Evolutionary conservation across 2,888 invertebrate species (phyloP).

Genomic region (Brachynemurus nebulosus): DNA sequence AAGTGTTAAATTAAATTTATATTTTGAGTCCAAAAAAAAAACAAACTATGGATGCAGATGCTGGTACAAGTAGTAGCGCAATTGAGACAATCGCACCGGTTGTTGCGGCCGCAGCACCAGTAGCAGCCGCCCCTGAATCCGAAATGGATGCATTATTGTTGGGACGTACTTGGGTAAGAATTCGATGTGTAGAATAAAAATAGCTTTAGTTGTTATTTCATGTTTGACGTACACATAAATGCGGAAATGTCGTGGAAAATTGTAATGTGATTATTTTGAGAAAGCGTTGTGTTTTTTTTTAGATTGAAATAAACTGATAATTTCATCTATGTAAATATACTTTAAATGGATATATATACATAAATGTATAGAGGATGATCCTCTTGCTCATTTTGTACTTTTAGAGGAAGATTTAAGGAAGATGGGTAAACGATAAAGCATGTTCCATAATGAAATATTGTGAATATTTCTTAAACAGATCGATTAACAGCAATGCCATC

Average conservation of each 20-base stretch:
- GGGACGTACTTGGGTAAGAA: conserved; percentile 63
- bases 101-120: conserved; percentile 28
- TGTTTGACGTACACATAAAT: neutral
- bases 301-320: neutral
- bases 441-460: too few species aligned
- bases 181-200: too few species aligned
- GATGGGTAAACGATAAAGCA: too few species aligned
- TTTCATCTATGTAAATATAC: neutral
- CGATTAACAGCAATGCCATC: too few species aligned
- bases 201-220: neutral
- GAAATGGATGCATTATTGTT: conserved; percentile 69
- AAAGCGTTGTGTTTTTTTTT: neutral
- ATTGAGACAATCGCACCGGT: too few species aligned
- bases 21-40: too few species aligned
- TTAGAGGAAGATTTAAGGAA: too few species aligned
- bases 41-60: too few species aligned
- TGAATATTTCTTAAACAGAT: too few species aligned
- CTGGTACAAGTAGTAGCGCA: too few species aligned
- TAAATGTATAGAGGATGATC: neutral
- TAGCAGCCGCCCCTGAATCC: conserved; percentile 49
- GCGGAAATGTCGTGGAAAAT: neutral
- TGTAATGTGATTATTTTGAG: neutral
- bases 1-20: too few species aligned
- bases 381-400: too few species aligned
- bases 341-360: neutral